A percentile compares a stretch with the other conserved stretches of the same genome.
Evolutionary conservation across 2,113 vertebrate genomes (phyloP).

Genomic region (Passer domesticus): DNA sequence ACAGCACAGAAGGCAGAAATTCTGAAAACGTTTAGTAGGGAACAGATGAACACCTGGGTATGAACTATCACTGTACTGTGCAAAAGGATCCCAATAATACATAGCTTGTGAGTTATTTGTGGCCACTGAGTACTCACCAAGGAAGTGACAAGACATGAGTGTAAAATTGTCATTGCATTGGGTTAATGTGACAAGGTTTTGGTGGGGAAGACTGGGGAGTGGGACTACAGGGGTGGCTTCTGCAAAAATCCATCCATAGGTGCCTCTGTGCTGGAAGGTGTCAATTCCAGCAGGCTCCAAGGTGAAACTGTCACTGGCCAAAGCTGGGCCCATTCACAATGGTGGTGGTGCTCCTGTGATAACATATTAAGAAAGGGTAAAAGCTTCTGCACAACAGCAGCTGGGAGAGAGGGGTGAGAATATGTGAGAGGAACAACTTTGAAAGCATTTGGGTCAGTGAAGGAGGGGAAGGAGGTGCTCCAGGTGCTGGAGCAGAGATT

Average conservation of each 20-base stretch:
- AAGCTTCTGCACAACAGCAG: background rate
- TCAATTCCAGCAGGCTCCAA: background rate
- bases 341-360: fast-evolving
- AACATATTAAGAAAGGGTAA: background rate
- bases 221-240: background rate
- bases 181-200: background rate
- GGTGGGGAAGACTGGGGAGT: background rate
- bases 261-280: background rate
- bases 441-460: background rate
- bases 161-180: background rate
- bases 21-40: background rate
- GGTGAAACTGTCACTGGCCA: background rate
- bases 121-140: background rate
- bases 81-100: background rate
- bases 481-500: background rate
- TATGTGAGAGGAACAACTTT: background rate
- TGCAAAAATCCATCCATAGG: background rate
- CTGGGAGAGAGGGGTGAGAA: background rate
- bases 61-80: background rate
- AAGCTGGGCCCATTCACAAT: background rate
- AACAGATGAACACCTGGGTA: background rate
- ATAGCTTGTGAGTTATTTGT: background rate
- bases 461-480: background rate
- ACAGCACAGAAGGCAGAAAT: background rate
- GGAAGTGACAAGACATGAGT: background rate